A percentile compares a stretch with the other conserved stretches of the same genome.
phyloP scores from a whole-genome alignment of 1,140 invertebrate species.

The Goniozus legneri region DNA sequence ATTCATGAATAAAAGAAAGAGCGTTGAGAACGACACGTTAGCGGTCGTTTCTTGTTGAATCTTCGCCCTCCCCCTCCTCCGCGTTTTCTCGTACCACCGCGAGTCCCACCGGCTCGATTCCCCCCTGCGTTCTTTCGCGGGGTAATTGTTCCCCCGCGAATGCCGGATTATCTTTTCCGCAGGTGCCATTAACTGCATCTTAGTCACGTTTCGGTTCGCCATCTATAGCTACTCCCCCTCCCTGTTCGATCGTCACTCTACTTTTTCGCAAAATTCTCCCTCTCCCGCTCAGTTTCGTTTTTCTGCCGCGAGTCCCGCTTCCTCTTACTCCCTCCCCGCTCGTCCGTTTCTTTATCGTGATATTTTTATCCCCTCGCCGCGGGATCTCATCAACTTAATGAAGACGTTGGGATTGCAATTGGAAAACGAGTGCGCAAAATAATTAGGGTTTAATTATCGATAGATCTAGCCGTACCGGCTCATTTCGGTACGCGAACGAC shows the following conservation, averaged over 20 bases:
- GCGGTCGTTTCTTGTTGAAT: slow-evolving; percentile 27
- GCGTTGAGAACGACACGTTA: slow-evolving; percentile 36
- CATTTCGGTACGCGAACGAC: no score
- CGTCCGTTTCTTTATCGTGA: slow-evolving; percentile 3
- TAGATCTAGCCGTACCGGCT: no score
- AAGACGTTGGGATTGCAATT: no score
- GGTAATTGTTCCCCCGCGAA: slow-evolving; percentile 37
- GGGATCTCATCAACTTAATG: no score
- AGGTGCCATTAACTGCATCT: slow-evolving; percentile 44
- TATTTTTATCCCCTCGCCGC: no score
- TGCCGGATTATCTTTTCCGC: slow-evolving; percentile 9
- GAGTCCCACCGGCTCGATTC: background rate
- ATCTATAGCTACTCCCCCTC: no score
- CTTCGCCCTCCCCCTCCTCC: background rate
- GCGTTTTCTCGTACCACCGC: slow-evolving; percentile 16
- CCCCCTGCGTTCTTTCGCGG: slow-evolving; percentile 25
- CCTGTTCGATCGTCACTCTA: no score
- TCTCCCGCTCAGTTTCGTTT: background rate
- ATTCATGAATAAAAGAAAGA: slow-evolving; percentile 49
- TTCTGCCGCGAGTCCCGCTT: slow-evolving; percentile 6
- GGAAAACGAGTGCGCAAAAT: no score
- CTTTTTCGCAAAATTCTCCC: no score
- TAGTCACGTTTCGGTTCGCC: slow-evolving; percentile 30
- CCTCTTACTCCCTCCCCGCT: background rate
- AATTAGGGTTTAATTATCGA: no score